These are phyloP conservation scores for Beroe forskalii DNA, from an alignment of 37 sponge, comb jelly and placozoan genomes.

Conservation along the genomic window DNA sequence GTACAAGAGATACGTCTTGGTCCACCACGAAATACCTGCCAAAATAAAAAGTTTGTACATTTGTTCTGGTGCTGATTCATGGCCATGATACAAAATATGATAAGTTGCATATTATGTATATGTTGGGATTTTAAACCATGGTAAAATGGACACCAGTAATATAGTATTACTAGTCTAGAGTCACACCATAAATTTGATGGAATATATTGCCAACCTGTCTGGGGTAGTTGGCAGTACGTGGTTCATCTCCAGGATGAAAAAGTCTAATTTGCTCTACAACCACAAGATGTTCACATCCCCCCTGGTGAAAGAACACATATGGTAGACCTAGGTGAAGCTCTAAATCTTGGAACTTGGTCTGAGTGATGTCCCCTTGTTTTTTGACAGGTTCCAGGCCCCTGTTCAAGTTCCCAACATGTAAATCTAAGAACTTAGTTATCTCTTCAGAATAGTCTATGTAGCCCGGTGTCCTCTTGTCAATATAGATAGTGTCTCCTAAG, in stretches of 20 bases:
- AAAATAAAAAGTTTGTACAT: too few species aligned
- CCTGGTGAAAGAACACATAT: constrained; percentile 53
- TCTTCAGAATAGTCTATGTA: constrained; percentile 25
- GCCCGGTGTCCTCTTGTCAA: constrained; percentile 20
- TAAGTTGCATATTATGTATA: too few species aligned
- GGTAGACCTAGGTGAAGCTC: constrained; percentile 40
- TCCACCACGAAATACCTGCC: neutral
- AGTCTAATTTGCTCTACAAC: constrained; percentile 39
- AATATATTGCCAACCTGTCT: neutral
- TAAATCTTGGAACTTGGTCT: constrained; percentile 12
- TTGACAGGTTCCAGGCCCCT: neutral
- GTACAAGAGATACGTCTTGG: neutral
- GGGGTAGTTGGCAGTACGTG: constrained; percentile 14
- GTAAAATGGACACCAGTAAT: too few species aligned
- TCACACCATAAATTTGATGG: too few species aligned
- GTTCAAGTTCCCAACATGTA: neutral
- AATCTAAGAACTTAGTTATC: constrained; percentile 1
- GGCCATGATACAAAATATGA: too few species aligned
- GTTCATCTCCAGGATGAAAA: constrained; percentile 55
- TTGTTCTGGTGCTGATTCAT: too few species aligned
- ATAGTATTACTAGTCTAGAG: too few species aligned
- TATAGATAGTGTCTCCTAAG: constrained; percentile 35
- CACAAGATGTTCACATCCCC: constrained; percentile 38
- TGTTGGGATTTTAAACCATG: too few species aligned
- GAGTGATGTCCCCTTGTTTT: neutral